phyloP scores from a whole-genome alignment of 2,797 vertebrate genomes.

The Selene dorsalis region DNA sequence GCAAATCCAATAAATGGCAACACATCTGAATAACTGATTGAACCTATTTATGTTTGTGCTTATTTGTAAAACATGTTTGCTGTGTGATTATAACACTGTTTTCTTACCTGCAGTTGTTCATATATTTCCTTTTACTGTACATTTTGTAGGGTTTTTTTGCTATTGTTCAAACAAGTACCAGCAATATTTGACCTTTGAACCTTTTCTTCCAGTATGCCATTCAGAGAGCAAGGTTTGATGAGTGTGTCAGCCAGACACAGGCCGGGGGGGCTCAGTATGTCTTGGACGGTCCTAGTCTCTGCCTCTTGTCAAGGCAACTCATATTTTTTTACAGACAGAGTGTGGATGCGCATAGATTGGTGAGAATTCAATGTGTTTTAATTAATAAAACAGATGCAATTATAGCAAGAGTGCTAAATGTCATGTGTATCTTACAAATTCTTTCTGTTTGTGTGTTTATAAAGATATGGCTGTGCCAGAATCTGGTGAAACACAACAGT shows the following conservation, averaged over 20 bases:
- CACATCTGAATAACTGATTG: too few species aligned
- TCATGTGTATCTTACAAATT: neutral
- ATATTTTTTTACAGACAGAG: constrained; percentile 96
- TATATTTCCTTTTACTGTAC: neutral
- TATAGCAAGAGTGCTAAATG: neutral
- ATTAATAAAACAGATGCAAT: neutral
- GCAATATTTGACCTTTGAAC: constrained; percentile 18
- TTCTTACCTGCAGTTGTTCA: too few species aligned
- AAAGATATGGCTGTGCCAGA: constrained; percentile 97
- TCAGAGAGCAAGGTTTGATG: constrained; percentile 93
- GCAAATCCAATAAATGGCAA: too few species aligned
- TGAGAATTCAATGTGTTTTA: constrained; percentile 73
- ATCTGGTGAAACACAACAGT: constrained; percentile 92
- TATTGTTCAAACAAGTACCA: constrained; percentile 14
- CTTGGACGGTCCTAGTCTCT: constrained; percentile 85
- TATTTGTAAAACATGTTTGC: too few species aligned
- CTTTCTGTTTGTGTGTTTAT: constrained; percentile 55
- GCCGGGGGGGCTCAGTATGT: constrained; percentile 80
- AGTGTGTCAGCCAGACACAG: constrained; percentile 84
- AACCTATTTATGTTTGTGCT: too few species aligned
- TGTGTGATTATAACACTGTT: too few species aligned
- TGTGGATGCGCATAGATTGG: constrained; percentile 94
- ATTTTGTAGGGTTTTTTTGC: neutral
- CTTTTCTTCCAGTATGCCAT: constrained; percentile 85
- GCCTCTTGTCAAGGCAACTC: constrained; percentile 91